Evolutionary conservation across 2,888 invertebrate species (phyloP).

Genomic region (Aphodius sticticus): DNA sequence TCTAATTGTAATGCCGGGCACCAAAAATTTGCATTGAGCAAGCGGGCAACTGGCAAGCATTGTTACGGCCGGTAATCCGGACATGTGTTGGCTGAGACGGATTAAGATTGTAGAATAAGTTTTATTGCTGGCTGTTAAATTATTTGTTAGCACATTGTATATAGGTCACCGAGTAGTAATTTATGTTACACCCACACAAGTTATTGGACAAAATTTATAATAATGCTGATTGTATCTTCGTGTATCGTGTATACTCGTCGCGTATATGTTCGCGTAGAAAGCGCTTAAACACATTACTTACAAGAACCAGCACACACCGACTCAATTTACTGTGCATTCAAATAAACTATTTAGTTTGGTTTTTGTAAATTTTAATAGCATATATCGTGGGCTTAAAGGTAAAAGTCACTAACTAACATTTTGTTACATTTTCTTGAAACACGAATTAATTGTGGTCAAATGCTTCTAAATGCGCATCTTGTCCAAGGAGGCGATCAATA

Average conservation of each 20-base stretch:
- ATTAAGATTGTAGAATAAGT: conserved; percentile 22
- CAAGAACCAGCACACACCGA: no score
- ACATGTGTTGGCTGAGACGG: conserved; percentile 8
- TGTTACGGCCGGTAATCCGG: conserved; percentile 14
- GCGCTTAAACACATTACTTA: no score
- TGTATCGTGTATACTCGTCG: neutral
- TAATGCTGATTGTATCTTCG: conserved; percentile 23
- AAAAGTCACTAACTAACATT: no score
- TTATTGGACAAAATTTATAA: conserved; percentile 19
- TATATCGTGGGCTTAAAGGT: no score
- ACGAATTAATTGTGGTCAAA: no score
- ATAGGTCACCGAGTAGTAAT: conserved; percentile 13
- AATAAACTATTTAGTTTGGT: no score
- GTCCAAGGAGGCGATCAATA: no score
- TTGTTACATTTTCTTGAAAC: no score
- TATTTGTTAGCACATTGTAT: conserved; percentile 21
- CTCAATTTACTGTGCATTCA: no score
- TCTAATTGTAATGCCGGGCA: neutral
- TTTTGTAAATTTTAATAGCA: no score
- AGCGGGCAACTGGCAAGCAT: neutral
- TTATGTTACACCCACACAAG: conserved; percentile 17
- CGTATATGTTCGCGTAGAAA: no score
- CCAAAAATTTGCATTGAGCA: conserved; percentile 4
- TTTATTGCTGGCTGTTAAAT: conserved; percentile 23
- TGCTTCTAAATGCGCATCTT: no score